Base-by-base conservation (phyloP, 1,140 invertebrate genomes). In the Mesaphorura yosii region DNA sequence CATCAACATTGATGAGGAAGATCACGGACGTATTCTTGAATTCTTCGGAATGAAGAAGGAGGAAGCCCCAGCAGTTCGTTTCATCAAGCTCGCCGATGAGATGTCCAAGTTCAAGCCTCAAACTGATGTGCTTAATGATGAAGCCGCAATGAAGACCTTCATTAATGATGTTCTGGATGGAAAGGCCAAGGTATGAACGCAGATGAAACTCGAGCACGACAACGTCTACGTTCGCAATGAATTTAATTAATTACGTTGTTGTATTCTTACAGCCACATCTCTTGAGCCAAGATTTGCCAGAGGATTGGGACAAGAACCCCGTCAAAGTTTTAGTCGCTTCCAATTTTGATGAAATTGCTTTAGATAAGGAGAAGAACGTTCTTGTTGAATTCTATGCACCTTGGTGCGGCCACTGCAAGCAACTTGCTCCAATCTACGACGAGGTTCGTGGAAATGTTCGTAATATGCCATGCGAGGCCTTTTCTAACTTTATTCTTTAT, bases 381-480 rank as follows among this genome's bases (percentile, higher is more conserved):
- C 78, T 99, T 54, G 93, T 99, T 60, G 93, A 98, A 76, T 99
- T 98, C 75, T 98, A 96, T 73, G 92, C 92, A 31, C 91, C 93
- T 53, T 98, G 94, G 94, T 89, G 86, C 68, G 84, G 88, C 55
- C 93, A 98, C 69, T 98, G 94, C 78, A 95, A 97, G 70, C 86
- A 96, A 69, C 74, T 98, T 60, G 86, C 77, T 58, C 95, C 95
- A 25, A 96, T 96, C 70, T 98, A 92, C 72, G 92, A 98, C 59
- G 66, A 71, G 61, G 73, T 76, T 64, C 51, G 59, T 63, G 31
- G 29, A 63, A 52, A 63, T 38, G 12, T 60, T 44, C 41, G 44
- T 37, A 38, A 55, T 27, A 47, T 39, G 41, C 22, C n/a, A n/a
- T 60, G 25, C 22, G 44, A 42, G 10, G 47, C 38, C n/a, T 29